These are phyloP conservation scores for Holacanthella duospinosa DNA, from an alignment of 2,888 invertebrate species.

Conservation along the genomic window DNA sequence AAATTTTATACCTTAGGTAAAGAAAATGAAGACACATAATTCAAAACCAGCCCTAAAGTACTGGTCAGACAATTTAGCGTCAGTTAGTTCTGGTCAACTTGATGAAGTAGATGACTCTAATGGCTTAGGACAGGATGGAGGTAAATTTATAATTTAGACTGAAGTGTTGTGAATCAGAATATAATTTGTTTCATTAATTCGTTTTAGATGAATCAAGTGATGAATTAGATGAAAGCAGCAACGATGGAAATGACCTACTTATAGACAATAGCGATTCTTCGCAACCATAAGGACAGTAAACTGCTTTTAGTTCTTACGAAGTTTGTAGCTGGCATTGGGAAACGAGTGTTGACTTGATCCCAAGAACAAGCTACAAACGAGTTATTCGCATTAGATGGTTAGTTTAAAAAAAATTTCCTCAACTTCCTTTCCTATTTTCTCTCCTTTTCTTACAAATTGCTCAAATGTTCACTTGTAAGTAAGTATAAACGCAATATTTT, in stretches of 20 bases:
- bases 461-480: not conserved
- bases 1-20: constrained; percentile 26
- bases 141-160: constrained; percentile 2
- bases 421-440: not conserved
- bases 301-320: not conserved
- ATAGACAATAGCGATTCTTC: constrained; percentile 38
- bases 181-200: constrained; percentile 7
- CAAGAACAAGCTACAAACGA: too few relatives aligned
- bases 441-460: not conserved
- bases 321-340: too few relatives aligned
- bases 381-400: too few relatives aligned
- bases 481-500: not conserved
- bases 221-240: constrained; percentile 37
- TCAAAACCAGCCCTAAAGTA: constrained; percentile 55
- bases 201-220: constrained; percentile 33
- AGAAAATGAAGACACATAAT: constrained; percentile 44
- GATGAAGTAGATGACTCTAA: constrained; percentile 16
- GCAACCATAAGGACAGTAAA: constrained; percentile 25
- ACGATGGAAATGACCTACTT: constrained; percentile 36
- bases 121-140: constrained; percentile 19
- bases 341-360: too few relatives aligned
- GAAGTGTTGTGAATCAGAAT: constrained; percentile 3
- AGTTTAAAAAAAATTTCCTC: too few relatives aligned
- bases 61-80: constrained; percentile 61
- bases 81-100: constrained; percentile 15